These are phyloP conservation scores for Electrona antarctica DNA, from an alignment of 2,113 vertebrate species.

Conservation along the genomic window DNA sequence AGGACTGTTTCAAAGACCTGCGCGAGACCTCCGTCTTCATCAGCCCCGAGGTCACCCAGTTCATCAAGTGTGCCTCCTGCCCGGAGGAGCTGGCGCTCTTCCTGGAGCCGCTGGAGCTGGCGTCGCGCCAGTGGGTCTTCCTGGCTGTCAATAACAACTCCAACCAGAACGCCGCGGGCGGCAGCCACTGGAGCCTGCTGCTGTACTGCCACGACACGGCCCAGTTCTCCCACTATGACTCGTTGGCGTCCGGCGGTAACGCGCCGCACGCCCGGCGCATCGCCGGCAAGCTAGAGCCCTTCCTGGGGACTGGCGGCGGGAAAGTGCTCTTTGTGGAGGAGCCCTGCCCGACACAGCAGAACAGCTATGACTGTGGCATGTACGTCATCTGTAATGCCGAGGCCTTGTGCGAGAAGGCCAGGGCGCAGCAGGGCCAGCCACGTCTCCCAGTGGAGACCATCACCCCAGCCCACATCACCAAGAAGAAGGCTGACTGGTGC, in stretches of 20 bases:
- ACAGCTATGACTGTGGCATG: conserved; percentile 99
- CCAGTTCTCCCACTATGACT: conserved; percentile 93
- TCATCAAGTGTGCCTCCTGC: conserved; percentile 91
- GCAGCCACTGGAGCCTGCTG: conserved; percentile 96
- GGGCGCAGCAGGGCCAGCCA: conserved; percentile 67
- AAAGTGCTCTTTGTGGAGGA: conserved; percentile 85
- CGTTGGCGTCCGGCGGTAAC: conserved; percentile 86
- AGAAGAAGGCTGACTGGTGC: conserved; percentile 90
- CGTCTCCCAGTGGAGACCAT: conserved; percentile 80
- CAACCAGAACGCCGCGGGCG: conserved; percentile 85
- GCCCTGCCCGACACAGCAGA: conserved; percentile 89
- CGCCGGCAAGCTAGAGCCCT: conserved; percentile 85
- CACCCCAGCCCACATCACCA: conserved; percentile 89
- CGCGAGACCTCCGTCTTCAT: conserved; percentile 83
- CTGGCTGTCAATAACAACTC: conserved; percentile 95
- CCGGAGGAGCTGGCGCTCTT: conserved; percentile 88
- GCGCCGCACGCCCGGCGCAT: conserved; percentile 86
- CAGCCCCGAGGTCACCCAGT: conserved; percentile 95
- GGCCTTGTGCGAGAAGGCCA: conserved; percentile 83
- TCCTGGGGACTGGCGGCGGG: conserved; percentile 78
- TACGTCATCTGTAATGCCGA: conserved; percentile 94
- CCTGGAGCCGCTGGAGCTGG: conserved; percentile 88
- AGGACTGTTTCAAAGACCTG: conserved; percentile 82
- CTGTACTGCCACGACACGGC: conserved; percentile 85
- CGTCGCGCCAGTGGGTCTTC: conserved; percentile 84